A percentile compares a stretch with the other conserved stretches of the same genome.
Conservation (phyloP, 2,797 vertebrate genomes). For the Rhodeus uyekii region DNA sequence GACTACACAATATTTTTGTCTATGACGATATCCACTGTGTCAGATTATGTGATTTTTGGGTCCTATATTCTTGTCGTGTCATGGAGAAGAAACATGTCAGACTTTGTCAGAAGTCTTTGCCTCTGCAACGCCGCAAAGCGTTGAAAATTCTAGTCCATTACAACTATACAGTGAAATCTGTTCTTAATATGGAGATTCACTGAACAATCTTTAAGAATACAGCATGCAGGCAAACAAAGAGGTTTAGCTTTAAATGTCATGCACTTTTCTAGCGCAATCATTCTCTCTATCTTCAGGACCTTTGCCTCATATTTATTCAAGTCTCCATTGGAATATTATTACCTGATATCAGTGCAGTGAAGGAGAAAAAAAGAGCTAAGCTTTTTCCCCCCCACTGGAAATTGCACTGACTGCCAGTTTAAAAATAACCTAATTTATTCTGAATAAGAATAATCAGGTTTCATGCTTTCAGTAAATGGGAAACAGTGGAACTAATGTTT, state of each 20-base stretch:
- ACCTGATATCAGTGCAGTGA: constrained; percentile 14
- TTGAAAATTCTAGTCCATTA: neutral
- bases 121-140: too few relatives aligned
- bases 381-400: neutral
- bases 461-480: constrained; percentile 49
- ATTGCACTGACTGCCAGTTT: constrained; percentile 25
- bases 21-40: too few relatives aligned
- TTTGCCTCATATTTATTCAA: constrained; percentile 15
- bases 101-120: too few relatives aligned
- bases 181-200: neutral
- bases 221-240: neutral
- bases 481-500: constrained; percentile 49
- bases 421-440: constrained; percentile 54
- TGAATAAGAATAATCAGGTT: constrained; percentile 55
- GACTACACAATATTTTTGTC: too few relatives aligned
- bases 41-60: too few relatives aligned
- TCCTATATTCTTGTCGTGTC: too few relatives aligned
- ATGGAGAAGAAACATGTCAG: too few relatives aligned
- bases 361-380: neutral
- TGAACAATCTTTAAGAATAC: neutral
- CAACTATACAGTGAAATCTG: neutral
- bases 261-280: neutral
- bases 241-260: constrained; percentile 22
- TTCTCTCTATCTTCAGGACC: constrained; percentile 4
- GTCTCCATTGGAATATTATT: constrained; percentile 24